Evolutionary conservation across 2,113 vertebrate genomes (phyloP).

Genomic region (Lepisosteus osseus): DNA sequence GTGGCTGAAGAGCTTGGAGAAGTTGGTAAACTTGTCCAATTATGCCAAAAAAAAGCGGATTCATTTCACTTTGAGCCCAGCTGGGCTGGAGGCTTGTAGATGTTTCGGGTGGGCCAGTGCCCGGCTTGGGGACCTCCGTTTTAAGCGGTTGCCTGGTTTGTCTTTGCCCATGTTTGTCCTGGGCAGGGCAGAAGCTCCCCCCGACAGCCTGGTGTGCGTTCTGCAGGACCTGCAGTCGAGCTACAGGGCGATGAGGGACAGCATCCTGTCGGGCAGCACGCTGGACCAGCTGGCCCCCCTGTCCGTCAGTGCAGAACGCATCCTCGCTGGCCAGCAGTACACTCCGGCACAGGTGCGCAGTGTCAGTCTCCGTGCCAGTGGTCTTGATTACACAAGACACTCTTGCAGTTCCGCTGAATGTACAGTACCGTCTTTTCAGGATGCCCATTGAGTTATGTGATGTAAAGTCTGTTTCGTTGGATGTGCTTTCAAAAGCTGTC

Average conservation of each 20-base stretch:
- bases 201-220: slow-evolving; percentile 25
- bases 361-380: too few relatives aligned
- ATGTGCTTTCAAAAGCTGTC: too few relatives aligned
- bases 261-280: slow-evolving; percentile 47
- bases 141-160: background rate
- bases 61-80: too few relatives aligned
- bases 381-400: too few relatives aligned
- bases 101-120: background rate
- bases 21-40: too few relatives aligned
- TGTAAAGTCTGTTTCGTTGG: too few relatives aligned
- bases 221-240: slow-evolving; percentile 47
- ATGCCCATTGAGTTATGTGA: too few relatives aligned
- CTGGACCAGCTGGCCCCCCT: slow-evolving; percentile 50
- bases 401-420: too few relatives aligned
- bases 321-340: slow-evolving; percentile 22
- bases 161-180: background rate
- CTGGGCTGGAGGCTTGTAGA: too few relatives aligned
- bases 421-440: too few relatives aligned
- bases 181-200: slow-evolving; percentile 28
- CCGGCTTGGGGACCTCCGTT: background rate
- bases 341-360: slow-evolving; percentile 40
- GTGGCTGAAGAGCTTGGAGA: too few relatives aligned
- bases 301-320: slow-evolving; percentile 36
- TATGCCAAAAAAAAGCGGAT: too few relatives aligned
- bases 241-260: slow-evolving; percentile 43